Evolutionary conservation across 2,888 invertebrate genomes (phyloP), one percentile per base, ranked within the genome.

Genomic region (Tetrapedia diversipes): DNA sequence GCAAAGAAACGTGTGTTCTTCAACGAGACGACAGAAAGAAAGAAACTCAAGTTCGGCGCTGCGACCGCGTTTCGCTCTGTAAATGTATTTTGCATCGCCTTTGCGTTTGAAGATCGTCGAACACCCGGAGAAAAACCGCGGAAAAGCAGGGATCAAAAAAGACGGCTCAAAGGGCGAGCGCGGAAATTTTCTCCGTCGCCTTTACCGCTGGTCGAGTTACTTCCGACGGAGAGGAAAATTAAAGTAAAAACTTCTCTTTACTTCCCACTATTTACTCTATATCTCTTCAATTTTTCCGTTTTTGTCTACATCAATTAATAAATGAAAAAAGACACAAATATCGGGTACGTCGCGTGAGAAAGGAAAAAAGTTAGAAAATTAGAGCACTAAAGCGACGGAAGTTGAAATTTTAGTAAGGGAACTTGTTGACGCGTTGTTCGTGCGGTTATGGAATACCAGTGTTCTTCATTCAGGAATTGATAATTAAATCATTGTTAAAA

Each of bases 91-190:
- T 67, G 68, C 60, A 63, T 63, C 59, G 27, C 49, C 41, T 43
- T 67, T 65, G 72, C 37, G 61, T 51, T 67, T 68, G 68, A 65
- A 61, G 70, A 66, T 60, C 60, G 68, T 53, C 51, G 60, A 32
- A 65, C 43, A 49, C 39, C n/a, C 37, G 16, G n/a, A 29, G 11
- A 37, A 54, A 71, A 57, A 32, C 49, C 34, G 34, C 29, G 64
- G 59, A 56, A 69, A 69, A 76, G 65, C 59, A 61, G 24, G 57
- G 68, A 80, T 65, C 71, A 59, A 80, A 70, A 51, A 45, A 45
- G 45, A 7, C 39, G 67, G 39, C 65, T 65, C 53, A 57, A 77
- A 74, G 77, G 74, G 34, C 70, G 64, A 80, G 73, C 53, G 71
- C 37, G 59, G 60, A 68, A 65, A 54, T 77, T 71, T 75, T 47